Base-by-base conservation (phyloP, 2,797 vertebrate genomes). In the Antennarius maculatus region DNA sequence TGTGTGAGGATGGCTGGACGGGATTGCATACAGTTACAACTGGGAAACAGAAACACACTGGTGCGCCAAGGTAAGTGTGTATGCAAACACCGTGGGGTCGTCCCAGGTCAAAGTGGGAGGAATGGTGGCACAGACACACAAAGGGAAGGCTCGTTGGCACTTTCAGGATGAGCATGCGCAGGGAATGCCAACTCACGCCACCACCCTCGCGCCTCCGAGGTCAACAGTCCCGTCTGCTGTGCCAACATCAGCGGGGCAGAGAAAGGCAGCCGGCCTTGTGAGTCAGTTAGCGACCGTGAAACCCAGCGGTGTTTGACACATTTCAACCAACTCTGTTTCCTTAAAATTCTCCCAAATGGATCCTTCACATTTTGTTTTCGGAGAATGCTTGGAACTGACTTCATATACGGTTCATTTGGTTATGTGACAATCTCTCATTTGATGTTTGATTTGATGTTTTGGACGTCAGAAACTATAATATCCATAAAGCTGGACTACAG, bases 151-250 rank as follows among this genome's bases (percentile, higher is more conserved):
- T 69, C 60, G 45, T 27, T 70, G 73, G 72, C 73, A 69, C 72
- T 72, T 56, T 75, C 63, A 54, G 71, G 75, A 63, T 17, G 47
- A 53, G 66, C 66, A 66, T 68, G 71, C 9, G 8, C 0, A 54
- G 69, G 66, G 67, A 80, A 80, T 69, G 66, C 70, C 71, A 64
- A n/a, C 66, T 54, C 73, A 4, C 61, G n/a, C 16, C 7, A 7
- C 51, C 49, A 1, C 54, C n/a, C 63, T 10, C 29, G 27, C 59
- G 4, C 23, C 34, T 56, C 31, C 31, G 31, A 34, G 31, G 31
- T 11, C 4, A 28, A 41, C 62, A 37, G 28, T 41, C 47, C 27
- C 37, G 29, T 52, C 66, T 6, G 52, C 53, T 18, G 53, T 47
- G 79, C 79, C 61, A 52, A 61, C 64, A 34, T 2, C 66, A 0